These are phyloP conservation scores for Siderastrea radians DNA, from an alignment of 92 coral and sea anemone genomes.

Conservation along the genomic window DNA sequence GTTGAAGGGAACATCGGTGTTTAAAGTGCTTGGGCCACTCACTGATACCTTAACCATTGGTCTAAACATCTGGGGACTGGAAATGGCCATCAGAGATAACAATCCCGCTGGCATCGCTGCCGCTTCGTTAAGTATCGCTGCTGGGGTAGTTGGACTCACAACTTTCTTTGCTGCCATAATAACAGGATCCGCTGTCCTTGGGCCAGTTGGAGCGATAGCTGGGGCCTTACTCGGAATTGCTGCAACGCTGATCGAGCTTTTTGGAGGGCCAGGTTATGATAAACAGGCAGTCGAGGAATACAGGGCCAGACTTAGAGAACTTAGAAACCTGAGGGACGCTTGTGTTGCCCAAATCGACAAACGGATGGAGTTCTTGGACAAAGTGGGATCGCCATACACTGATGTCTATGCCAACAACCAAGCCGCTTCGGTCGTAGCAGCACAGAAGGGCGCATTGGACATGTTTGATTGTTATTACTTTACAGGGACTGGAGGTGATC, in stretches of 20 bases:
- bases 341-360: constrained; percentile 5
- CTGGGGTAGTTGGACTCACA: neutral
- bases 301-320: neutral
- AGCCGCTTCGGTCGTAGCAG: no score
- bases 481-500: neutral
- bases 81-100: constrained; percentile 6
- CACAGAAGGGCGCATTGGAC: neutral
- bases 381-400: neutral
- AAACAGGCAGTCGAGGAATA: neutral
- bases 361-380: constrained; percentile 12
- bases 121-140: constrained; percentile 19
- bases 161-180: constrained; percentile 3
- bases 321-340: neutral
- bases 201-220: constrained; percentile 22
- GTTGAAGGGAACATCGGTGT: constrained; percentile 22
- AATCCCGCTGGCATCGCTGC: constrained; percentile 24
- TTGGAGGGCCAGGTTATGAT: constrained; percentile 7
- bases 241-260: constrained; percentile 5
- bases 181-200: constrained; percentile 18
- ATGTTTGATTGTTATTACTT: neutral
- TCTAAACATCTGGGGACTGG: no score
- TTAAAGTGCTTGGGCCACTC: constrained; percentile 28
- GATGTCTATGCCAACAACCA: no score
- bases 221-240: constrained; percentile 14
- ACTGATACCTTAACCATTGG: neutral